Conservation (phyloP, 2,113 vertebrate genomes). For the Calyptommatus sinebrachiatus region DNA sequence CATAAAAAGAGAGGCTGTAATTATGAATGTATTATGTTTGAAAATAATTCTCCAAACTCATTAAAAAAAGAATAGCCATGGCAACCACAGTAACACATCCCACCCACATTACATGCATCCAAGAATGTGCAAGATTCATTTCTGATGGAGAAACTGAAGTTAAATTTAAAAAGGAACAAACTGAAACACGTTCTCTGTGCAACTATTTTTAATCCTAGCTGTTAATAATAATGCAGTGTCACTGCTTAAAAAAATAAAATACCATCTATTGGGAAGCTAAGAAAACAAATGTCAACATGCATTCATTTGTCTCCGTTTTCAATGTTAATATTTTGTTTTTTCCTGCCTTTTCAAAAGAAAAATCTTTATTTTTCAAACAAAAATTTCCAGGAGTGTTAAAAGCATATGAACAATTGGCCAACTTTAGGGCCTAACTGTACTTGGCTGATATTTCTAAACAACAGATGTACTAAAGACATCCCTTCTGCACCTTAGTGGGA, state of each 20-base stretch:
- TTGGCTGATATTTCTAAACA: background rate
- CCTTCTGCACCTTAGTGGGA: no score
- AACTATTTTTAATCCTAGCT: conserved; percentile 50
- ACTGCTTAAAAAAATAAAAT: conserved; percentile 8
- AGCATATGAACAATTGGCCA: background rate
- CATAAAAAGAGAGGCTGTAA: conserved; percentile 43
- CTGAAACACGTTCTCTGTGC: conserved; percentile 14
- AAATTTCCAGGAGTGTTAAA: background rate
- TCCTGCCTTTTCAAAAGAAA: conserved; percentile 1
- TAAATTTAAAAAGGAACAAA: conserved; percentile 43
- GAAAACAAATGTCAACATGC: conserved; percentile 20
- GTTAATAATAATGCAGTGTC: conserved; percentile 4
- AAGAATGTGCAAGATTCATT: conserved; percentile 58
- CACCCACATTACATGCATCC: conserved; percentile 63
- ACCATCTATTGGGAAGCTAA: conserved; percentile 22
- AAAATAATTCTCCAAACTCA: conserved; percentile 61
- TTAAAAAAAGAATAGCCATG: conserved; percentile 73
- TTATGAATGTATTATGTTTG: conserved; percentile 65
- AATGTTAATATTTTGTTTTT: conserved; percentile 7
- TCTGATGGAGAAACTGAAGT: conserved; percentile 52
- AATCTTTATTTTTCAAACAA: background rate
- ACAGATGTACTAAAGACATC: no score
- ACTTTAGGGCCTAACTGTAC: background rate
- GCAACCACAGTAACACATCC: conserved; percentile 67
- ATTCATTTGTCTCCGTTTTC: conserved; percentile 14